Conservation (phyloP, 2,888 invertebrate species). For the Eristalinus sepulchralis region DNA sequence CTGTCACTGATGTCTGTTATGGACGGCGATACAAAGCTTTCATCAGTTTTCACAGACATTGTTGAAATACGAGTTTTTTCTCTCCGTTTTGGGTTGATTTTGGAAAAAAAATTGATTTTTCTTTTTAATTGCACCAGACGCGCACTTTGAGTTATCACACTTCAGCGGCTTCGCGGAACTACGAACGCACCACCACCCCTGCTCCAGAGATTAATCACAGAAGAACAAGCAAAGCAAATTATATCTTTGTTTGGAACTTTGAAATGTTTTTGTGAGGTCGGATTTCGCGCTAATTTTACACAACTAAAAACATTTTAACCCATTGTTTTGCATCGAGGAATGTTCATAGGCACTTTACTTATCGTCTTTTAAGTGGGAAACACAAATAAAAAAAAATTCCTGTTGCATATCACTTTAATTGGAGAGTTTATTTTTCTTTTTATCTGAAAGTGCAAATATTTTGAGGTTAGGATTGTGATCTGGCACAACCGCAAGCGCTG, state of each 20-base stretch:
- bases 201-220: slow-evolving; percentile 41
- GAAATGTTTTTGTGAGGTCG: background rate
- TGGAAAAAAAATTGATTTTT: slow-evolving; percentile 9
- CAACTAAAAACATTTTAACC: slow-evolving; percentile 29
- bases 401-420: background rate
- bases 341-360: slow-evolving; percentile 50
- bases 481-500: background rate
- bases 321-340: slow-evolving; percentile 2
- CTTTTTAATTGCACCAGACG: slow-evolving; percentile 37
- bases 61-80: slow-evolving; percentile 10
- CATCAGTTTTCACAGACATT: slow-evolving; percentile 58
- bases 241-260: background rate
- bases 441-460: slow-evolving; percentile 23
- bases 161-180: slow-evolving; percentile 42
- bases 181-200: background rate
- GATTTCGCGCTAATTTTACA: background rate
- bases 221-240: slow-evolving; percentile 20
- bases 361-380: slow-evolving; percentile 22
- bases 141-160: slow-evolving; percentile 56
- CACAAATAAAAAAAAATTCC: background rate
- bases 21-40: slow-evolving; percentile 72
- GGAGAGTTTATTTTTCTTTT: slow-evolving; percentile 8
- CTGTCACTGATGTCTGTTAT: slow-evolving; percentile 75
- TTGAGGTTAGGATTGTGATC: background rate
- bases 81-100: background rate